Percentiles rank a stretch among this genome's conserved stretches.
Conservation (phyloP, 2,113 vertebrate species). For the Pyrgilauda ruficollis region DNA sequence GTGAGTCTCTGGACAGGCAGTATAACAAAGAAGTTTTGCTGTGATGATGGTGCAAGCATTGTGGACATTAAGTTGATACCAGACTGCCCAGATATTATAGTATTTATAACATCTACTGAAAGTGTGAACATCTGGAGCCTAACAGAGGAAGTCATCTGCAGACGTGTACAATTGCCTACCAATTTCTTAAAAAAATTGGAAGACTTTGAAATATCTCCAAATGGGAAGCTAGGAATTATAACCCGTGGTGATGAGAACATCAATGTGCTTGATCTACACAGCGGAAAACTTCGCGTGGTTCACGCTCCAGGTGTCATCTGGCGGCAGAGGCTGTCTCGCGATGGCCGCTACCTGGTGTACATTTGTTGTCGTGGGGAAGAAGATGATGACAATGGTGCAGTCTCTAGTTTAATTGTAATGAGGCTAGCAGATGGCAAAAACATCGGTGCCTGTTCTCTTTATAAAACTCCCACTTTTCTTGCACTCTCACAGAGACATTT, state of each 20-base stretch:
- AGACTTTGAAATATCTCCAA: conserved; percentile 97
- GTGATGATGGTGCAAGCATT: conserved; percentile 93
- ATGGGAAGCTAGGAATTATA: conserved; percentile 94
- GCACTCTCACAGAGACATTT: conserved; percentile 93
- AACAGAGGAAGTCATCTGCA: conserved; percentile 92
- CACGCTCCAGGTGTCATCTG: conserved; percentile 91
- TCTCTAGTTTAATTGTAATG: conserved; percentile 95
- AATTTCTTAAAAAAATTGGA: conserved; percentile 94
- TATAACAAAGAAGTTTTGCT: conserved; percentile 96
- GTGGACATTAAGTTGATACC: conserved; percentile 94
- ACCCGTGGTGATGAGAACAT: conserved; percentile 96
- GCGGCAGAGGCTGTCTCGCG: conserved; percentile 91
- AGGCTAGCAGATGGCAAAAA: conserved; percentile 96
- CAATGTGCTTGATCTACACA: conserved; percentile 93
- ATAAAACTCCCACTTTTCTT: conserved; percentile 95
- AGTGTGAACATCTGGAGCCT: conserved; percentile 95
- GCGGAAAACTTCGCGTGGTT: conserved; percentile 90
- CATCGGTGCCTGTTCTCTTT: conserved; percentile 96
- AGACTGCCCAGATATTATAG: conserved; percentile 92
- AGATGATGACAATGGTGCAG: conserved; percentile 87
- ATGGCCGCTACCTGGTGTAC: conserved; percentile 97
- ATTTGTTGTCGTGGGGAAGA: conserved; percentile 91
- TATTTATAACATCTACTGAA: conserved; percentile 94
- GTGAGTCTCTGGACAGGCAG: conserved; percentile 98
- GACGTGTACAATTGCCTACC: conserved; percentile 89